Percentiles rank a stretch among this genome's conserved stretches.
These are phyloP conservation scores for Cryptophagus acutangulus DNA, from an alignment of 2,888 invertebrate genomes.

Conservation along the genomic window DNA sequence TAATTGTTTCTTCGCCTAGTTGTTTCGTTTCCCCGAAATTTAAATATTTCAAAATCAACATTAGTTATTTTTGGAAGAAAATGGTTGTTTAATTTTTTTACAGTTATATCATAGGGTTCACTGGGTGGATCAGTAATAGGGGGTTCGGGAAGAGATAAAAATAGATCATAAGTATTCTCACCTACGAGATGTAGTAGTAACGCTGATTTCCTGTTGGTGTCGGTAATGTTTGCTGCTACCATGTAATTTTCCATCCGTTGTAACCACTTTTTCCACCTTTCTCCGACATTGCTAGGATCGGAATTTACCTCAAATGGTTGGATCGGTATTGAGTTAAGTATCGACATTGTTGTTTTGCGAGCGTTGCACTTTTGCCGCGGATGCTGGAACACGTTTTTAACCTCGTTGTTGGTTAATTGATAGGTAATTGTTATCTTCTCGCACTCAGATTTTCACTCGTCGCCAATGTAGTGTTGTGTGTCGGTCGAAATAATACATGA, in stretches of 20 bases:
- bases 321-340: neutral
- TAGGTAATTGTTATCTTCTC: no score
- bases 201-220: neutral
- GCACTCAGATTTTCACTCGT: no score
- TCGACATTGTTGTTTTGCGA: neutral
- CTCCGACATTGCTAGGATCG: neutral
- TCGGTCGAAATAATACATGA: no score
- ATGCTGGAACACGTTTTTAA: no score
- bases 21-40: neutral
- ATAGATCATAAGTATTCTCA: neutral
- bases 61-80: slow-evolving; percentile 4
- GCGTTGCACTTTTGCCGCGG: no score
- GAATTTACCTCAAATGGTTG: neutral
- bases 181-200: neutral
- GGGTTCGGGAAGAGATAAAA: neutral
- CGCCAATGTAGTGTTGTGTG: no score
- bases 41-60: slow-evolving; percentile 1
- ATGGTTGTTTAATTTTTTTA: neutral
- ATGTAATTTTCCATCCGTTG: slow-evolving; percentile 1
- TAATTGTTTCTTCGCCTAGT: neutral
- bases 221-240: neutral
- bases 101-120: neutral
- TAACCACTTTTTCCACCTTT: slow-evolving; percentile 4
- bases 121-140: neutral
- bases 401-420: no score